Base-by-base conservation (phyloP, 2,797 vertebrate genomes). In the Alectoris magna region DNA sequence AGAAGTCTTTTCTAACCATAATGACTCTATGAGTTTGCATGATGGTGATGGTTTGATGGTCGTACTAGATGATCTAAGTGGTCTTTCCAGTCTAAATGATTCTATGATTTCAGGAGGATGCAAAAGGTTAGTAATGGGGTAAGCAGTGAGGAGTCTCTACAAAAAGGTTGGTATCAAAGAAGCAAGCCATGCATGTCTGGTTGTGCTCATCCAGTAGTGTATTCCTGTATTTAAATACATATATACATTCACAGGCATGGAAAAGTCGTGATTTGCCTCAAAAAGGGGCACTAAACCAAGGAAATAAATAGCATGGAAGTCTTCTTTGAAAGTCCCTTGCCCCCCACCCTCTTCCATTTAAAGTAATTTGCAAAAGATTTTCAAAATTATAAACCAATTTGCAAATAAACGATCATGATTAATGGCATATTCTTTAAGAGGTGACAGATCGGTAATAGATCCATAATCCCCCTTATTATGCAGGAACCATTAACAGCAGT, bases 301-400 rank as follows among this genome's bases (percentile, higher is more conserved):
- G 29, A 76, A 49, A 19, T 2, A 88, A 91, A 74, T 79, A 92
- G 58, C 29, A 38, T 26, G 39, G 48, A 84, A 74, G 24, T 48
- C 53, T 86, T 41, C 79, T 88, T 84, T 88, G 68, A 48, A 91
- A 83, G 77, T 58, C 83, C 43, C 68, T 93, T 91, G 58, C 71
- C 74, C 91, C 76, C 90, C 67, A 75, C 67, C 58, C 56, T n/a
- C 46, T 76, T 72, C 76, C 84, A 94, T 87, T 94, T 90, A 82
- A 93, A 91, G 71, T 77, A 87, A 94, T 96, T 94, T 96, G 83
- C 77, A 80, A 84, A 94, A 92, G 80, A 94, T 93, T 94, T 94
- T 87, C 68, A 92, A 92, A 96, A 95, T 96, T 88, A 95, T 87
- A 95, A 96, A 90, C 83, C 89, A 95, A 95, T 95, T 96, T 95